Evolutionary conservation across 2,797 vertebrate species (phyloP), one percentile per base, ranked within the genome.

Genomic region (Acanthopagrus latus): DNA sequence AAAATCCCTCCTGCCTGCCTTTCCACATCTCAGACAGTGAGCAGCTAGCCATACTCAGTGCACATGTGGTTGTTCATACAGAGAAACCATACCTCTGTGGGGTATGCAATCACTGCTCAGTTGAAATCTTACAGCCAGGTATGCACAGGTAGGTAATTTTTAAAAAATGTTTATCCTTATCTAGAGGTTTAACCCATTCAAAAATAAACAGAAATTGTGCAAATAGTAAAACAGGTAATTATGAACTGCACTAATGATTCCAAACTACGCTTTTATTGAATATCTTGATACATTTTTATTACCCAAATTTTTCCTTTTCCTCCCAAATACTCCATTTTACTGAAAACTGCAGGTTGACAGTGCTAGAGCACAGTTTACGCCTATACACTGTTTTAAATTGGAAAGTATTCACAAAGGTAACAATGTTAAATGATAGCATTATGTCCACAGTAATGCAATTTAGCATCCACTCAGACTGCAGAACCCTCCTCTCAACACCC

Each of bases 371-470:
- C 47, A 63, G 58, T n/a, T 54, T 25, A 71, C 56, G 57, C 9
- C 0, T 54, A 3, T 58, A 58, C 38, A 44, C 25, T 66, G 54
- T 78, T 76, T 73, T 77, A 64, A 71, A 75, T 43, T 64, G 52
- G 71, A 90, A 90, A 85, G 55, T 64, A 84, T 91, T 86, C 68
- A 77, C 83, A 86, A 84, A 88, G 83, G 84, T 91, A 88, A 89
- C 84, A 81, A 65, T 91, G 88, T 85, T 91, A 92, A 95, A 88
- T 79, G 86, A 56, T 76, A 80, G 85, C 87, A 93, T 94, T 78
- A 95, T 92, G 74, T 88, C 75, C 65, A 85, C 89, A 80, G 89
- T 95, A 92, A 94, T 91, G 84, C 84, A 92, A 91, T 89, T 93
- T 88, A 92, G 87, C 80, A 85, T 81, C 85, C 80, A 64, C 65